These are phyloP conservation scores for Macaria liturata DNA, from an alignment of 2,888 invertebrate species.

Conservation along the genomic window DNA sequence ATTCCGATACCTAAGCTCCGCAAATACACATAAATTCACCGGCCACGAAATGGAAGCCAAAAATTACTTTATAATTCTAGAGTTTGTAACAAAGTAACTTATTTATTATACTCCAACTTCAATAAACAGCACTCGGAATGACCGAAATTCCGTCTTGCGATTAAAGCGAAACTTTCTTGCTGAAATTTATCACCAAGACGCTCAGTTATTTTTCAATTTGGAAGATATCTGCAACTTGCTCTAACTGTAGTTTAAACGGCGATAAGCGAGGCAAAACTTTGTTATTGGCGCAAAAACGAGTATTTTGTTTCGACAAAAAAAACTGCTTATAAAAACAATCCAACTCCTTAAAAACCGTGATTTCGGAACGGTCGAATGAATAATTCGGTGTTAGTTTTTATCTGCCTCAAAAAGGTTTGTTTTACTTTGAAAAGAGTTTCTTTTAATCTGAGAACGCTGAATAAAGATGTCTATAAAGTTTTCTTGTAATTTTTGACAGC, in stretches of 20 bases:
- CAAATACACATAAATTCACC: constrained; percentile 13
- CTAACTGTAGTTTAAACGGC: constrained; percentile 60
- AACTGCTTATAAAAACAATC: constrained; percentile 37
- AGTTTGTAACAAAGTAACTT: constrained; percentile 36
- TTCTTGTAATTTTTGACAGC: too few relatives aligned
- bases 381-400: constrained; percentile 8
- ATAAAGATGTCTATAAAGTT: too few relatives aligned
- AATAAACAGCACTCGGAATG: constrained; percentile 59
- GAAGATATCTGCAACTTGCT: constrained; percentile 56
- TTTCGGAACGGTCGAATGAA: constrained; percentile 16
- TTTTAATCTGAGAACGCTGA: not conserved
- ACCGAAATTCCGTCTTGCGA: constrained; percentile 60
- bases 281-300: constrained; percentile 48
- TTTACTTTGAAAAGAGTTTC: not conserved
- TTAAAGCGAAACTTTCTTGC: constrained; percentile 59
- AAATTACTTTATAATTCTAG: constrained; percentile 26
- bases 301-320: constrained; percentile 32
- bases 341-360: constrained; percentile 34
- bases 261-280: constrained; percentile 59
- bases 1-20: constrained; percentile 1
- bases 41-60: constrained; percentile 14
- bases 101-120: constrained; percentile 51
- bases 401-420: not conserved
- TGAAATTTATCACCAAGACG: constrained; percentile 67
- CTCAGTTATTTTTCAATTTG: constrained; percentile 81